Percentiles rank a stretch among this genome's conserved stretches.
These are phyloP conservation scores for Hormaphis cornu DNA, from an alignment of 1,140 invertebrate species.

Conservation along the genomic window DNA sequence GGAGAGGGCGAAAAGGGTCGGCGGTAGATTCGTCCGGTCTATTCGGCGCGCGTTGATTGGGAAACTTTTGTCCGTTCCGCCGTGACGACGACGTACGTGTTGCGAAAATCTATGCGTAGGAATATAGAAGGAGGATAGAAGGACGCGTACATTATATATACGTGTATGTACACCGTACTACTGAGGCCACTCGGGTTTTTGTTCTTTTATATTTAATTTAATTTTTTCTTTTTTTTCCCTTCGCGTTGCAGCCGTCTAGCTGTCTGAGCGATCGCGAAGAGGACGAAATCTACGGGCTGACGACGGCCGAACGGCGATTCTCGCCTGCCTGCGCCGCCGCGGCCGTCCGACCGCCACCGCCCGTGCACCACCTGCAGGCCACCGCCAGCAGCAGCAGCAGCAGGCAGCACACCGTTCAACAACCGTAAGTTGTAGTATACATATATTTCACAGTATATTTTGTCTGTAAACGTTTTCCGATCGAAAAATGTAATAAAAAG, in stretches of 20 bases:
- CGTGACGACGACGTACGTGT: slow-evolving; percentile 16
- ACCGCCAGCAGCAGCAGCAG: neutral
- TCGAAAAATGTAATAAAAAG: no score
- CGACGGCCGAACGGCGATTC: slow-evolving; percentile 25
- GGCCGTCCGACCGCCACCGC: neutral
- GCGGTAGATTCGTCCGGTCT: neutral
- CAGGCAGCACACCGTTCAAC: neutral
- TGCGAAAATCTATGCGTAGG: slow-evolving; percentile 6
- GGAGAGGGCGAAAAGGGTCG: neutral
- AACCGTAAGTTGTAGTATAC: neutral
- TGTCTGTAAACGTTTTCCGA: no score
- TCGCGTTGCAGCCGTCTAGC: slow-evolving; percentile 66
- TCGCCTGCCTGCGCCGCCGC: neutral
- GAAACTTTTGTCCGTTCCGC: slow-evolving; percentile 27
- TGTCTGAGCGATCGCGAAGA: slow-evolving; percentile 85
- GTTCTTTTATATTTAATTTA: no score
- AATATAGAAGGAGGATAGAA: neutral
- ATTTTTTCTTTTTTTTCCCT: slow-evolving; percentile 31
- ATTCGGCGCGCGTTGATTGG: slow-evolving; percentile 22
- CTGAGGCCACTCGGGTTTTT: slow-evolving; percentile 23
- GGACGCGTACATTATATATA: slow-evolving; percentile 6
- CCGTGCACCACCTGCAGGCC: neutral
- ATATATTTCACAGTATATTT: neutral
- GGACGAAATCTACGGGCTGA: slow-evolving; percentile 81
- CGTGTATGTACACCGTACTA: no score